Percentiles rank a stretch among this genome's conserved stretches.
These are phyloP conservation scores for Gonatopus flavifemur DNA, from an alignment of 1,140 invertebrate species.

Conservation along the genomic window DNA sequence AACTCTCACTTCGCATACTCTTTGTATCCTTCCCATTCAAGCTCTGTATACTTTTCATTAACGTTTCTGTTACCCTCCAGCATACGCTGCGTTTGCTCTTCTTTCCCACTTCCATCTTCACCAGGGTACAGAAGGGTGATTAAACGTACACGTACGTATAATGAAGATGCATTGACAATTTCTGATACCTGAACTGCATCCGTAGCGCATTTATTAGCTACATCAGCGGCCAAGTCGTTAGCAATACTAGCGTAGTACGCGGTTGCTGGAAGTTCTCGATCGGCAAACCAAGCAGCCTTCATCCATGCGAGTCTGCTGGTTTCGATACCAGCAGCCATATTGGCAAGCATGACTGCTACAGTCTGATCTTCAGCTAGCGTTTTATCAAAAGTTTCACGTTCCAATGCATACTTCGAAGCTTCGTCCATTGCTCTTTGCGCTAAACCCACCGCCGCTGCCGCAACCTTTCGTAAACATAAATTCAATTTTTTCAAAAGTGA, in stretches of 20 bases:
- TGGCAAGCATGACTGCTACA: constrained; percentile 92
- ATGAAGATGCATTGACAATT: too few relatives aligned
- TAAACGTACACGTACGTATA: too few relatives aligned
- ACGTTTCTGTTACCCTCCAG: too few relatives aligned
- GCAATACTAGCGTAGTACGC: constrained; percentile 72
- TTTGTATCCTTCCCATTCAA: too few relatives aligned
- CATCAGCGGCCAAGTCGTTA: constrained; percentile 88
- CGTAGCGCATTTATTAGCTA: constrained; percentile 93
- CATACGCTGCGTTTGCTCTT: too few relatives aligned
- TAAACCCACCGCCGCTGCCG: constrained; percentile 86
- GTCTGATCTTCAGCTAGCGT: constrained; percentile 88
- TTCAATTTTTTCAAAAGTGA: not conserved
- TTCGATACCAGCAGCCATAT: constrained; percentile 94
- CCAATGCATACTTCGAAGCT: constrained; percentile 88
- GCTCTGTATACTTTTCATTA: too few relatives aligned
- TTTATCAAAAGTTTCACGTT: constrained; percentile 93
- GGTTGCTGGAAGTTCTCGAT: constrained; percentile 66
- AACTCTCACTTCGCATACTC: too few relatives aligned
- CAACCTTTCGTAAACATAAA: constrained; percentile 64
- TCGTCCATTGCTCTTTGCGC: constrained; percentile 90
- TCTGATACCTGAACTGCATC: constrained; percentile 83
- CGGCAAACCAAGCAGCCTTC: constrained; percentile 86
- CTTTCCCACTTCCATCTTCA: too few relatives aligned
- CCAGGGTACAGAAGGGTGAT: too few relatives aligned
- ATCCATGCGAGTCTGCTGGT: constrained; percentile 83